A percentile compares a stretch with the other conserved stretches of the same genome.
phyloP scores from a whole-genome alignment of 2,888 invertebrate genomes.

The Pammene aurita region DNA sequence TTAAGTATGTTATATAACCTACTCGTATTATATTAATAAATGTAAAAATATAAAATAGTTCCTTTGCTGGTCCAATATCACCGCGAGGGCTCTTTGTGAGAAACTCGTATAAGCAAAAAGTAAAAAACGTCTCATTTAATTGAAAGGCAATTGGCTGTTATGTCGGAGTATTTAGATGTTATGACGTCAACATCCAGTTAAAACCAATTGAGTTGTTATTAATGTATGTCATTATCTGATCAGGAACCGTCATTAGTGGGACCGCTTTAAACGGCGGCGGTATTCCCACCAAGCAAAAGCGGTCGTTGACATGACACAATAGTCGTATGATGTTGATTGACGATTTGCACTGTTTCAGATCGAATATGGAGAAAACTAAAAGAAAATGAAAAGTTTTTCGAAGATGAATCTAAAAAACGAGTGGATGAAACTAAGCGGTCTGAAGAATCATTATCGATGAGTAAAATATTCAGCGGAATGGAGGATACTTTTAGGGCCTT shows the following conservation, averaged over 20 bases:
- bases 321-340: too few relatives aligned
- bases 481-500: slow-evolving; percentile 62
- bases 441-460: slow-evolving; percentile 56
- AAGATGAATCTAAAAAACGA: slow-evolving; percentile 59
- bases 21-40: too few relatives aligned
- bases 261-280: background rate
- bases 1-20: too few relatives aligned
- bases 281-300: background rate
- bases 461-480: slow-evolving; percentile 58
- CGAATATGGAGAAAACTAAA: slow-evolving; percentile 57
- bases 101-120: too few relatives aligned
- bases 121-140: too few relatives aligned
- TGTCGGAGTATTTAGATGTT: background rate
- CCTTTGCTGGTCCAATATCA: too few relatives aligned
- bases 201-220: slow-evolving; percentile 6
- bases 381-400: slow-evolving; percentile 56
- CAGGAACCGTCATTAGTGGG: background rate
- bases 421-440: slow-evolving; percentile 61
- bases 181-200: slow-evolving; percentile 10
- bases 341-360: slow-evolving; percentile 52
- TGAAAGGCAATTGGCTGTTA: too few relatives aligned
- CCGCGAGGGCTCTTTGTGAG: too few relatives aligned
- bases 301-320: background rate
- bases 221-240: slow-evolving; percentile 25
- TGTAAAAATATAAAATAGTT: too few relatives aligned